Base-by-base conservation (phyloP, 2,888 invertebrate genomes). In the Pristionchus japonicus region DNA sequence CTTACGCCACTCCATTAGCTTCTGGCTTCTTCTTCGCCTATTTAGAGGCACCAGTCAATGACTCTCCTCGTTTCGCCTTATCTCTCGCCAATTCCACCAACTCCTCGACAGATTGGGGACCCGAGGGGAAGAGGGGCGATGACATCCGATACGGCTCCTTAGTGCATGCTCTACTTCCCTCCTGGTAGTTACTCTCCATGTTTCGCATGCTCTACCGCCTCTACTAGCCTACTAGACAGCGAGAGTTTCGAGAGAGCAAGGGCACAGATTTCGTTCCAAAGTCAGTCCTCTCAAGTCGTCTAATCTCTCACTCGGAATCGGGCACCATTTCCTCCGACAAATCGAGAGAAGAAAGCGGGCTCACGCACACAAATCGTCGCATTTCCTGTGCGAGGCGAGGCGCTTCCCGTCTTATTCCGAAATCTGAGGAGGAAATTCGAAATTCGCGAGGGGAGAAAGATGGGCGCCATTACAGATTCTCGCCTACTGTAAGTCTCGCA, bases 251-350 rank as follows among this genome's bases (percentile, higher is more conserved):
- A n/a, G n/a, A n/a, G n/a, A n/a, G 40, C 31, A 34, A 67, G 67
- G 31, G 67, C 3, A 70, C 23, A 6, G 17, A 70, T 70, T 15
- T 70, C 70, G 20, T 20, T 6, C 43, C 57, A 57, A 57, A 57
- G 1, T 57, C 31, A 64, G 64, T 27, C n/a, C n/a, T n/a, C 64
- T 31, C 34, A 34, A 77, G 77, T 77, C 77, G 77, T 77, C 77
- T 77, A 77, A 77, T 77, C 77, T 77, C 77, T 77, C 77, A 77
- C 77, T 77, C 77, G 77, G 77, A 77, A 40, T 40, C 47, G 77
- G 23, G 77, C 57, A 77, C 77, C 77, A 77, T 77, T 77, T 77
- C 77, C 77, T 77, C 77, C 77, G 77, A 43, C 77, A 47, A 74
- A 74, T 47, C 77, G 43, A 47, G 43, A 27, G 20, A 34, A 37